Evolutionary conservation across 2,888 invertebrate species (phyloP).

Genomic region (Phymatocera aterrima): DNA sequence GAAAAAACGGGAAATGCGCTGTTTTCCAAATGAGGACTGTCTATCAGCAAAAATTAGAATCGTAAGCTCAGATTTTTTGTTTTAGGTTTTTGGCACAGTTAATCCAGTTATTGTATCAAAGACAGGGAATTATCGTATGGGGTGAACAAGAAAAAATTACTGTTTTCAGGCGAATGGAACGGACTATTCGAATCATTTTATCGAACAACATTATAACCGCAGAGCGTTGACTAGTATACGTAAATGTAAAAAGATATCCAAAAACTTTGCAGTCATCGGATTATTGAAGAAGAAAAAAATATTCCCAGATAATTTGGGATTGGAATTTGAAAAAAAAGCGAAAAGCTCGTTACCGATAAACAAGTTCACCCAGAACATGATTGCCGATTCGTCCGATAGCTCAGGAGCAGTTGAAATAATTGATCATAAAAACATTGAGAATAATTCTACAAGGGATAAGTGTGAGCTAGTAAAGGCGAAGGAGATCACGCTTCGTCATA

Average conservation of each 20-base stretch:
- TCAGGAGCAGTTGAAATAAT: not conserved
- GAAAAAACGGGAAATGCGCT: not conserved
- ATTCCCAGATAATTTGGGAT: not conserved
- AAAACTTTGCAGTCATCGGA: not conserved
- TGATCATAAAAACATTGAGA: not conserved
- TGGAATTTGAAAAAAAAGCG: not conserved
- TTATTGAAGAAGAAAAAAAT: not conserved
- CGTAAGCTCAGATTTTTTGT: not conserved
- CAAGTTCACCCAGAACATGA: not conserved
- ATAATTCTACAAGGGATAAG: not conserved
- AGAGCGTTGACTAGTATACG: not conserved
- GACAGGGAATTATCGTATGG: too few species aligned
- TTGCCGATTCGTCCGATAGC: not conserved
- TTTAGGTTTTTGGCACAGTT: not conserved
- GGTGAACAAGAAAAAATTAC: not conserved
- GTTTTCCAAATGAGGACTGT: not conserved
- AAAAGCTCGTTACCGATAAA: not conserved
- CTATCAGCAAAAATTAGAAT: not conserved
- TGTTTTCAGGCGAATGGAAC: not conserved
- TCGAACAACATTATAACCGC: constrained; percentile 3
- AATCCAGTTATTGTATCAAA: too few species aligned
- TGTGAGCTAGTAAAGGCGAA: not conserved
- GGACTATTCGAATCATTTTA: constrained; percentile 1
- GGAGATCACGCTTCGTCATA: not conserved
- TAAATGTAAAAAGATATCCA: not conserved